Percentiles rank a stretch among this genome's conserved stretches.
These are phyloP conservation scores for Synergus japonicus DNA, from an alignment of 2,888 invertebrate genomes.

Conservation along the genomic window DNA sequence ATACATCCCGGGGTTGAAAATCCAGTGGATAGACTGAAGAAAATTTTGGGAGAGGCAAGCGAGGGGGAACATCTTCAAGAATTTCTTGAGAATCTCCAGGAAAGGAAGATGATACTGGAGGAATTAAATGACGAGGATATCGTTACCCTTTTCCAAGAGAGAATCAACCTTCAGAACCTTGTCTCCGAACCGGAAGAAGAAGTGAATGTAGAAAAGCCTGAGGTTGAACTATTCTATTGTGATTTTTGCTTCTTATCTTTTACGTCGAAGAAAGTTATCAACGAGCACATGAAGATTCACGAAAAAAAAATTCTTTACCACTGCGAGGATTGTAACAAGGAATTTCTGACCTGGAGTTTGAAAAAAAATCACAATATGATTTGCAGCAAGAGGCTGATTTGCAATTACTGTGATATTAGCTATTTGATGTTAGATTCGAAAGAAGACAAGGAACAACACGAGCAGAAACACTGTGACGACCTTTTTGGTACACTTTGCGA, in stretches of 20 bases:
- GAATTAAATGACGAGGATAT: slow-evolving; percentile 67
- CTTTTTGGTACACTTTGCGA: slow-evolving; percentile 73
- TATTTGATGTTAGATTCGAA: slow-evolving; percentile 68
- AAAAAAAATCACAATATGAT: slow-evolving; percentile 69
- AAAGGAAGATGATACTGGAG: too few relatives aligned
- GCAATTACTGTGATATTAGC: slow-evolving; percentile 67
- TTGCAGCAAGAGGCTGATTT: slow-evolving; percentile 71
- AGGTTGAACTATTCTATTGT: slow-evolving; percentile 67
- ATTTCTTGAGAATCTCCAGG: too few relatives aligned
- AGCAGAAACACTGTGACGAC: slow-evolving; percentile 74
- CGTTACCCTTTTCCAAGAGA: slow-evolving; percentile 69
- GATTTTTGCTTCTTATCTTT: slow-evolving; percentile 72
- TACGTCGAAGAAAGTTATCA: slow-evolving; percentile 63
- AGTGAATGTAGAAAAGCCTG: slow-evolving; percentile 52
- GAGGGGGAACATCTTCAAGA: too few relatives aligned
- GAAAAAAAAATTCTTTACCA: slow-evolving; percentile 72
- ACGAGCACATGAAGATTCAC: slow-evolving; percentile 71
- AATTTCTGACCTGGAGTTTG: slow-evolving; percentile 71
- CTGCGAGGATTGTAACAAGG: slow-evolving; percentile 72
- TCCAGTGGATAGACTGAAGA: too few relatives aligned
- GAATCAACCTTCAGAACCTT: slow-evolving; percentile 56
- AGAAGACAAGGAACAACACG: slow-evolving; percentile 74
- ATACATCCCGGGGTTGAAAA: too few relatives aligned
- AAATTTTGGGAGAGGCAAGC: too few relatives aligned
- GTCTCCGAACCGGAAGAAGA: background rate